Percentiles rank a stretch among this genome's conserved stretches.
phyloP scores from a whole-genome alignment of 2,797 vertebrate genomes.

The Xerus rutilus region DNA sequence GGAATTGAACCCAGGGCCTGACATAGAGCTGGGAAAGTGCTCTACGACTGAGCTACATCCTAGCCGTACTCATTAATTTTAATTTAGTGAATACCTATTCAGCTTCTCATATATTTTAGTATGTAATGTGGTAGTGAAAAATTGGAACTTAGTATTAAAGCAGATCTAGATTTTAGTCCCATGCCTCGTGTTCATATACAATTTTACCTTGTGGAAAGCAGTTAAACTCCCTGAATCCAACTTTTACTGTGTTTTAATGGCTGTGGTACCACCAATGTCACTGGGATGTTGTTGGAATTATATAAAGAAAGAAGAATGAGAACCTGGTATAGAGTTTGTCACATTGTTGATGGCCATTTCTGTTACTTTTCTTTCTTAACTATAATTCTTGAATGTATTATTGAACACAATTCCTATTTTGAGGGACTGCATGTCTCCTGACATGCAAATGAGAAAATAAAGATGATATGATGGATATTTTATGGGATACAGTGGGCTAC shows the following conservation, averaged over 20 bases:
- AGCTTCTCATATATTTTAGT: slow-evolving; percentile 12
- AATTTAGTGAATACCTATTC: slow-evolving; percentile 17
- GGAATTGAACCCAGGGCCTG: too few species aligned
- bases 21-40: too few species aligned
- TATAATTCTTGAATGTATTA: background rate
- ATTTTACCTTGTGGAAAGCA: slow-evolving; percentile 49
- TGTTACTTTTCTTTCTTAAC: background rate
- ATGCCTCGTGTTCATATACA: background rate
- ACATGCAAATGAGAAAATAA: background rate
- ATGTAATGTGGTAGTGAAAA: slow-evolving; percentile 8
- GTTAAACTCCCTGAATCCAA: background rate
- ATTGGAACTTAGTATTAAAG: slow-evolving; percentile 2
- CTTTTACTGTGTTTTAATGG: background rate
- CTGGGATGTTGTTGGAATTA: background rate
- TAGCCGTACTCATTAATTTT: background rate
- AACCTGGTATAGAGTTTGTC: background rate
- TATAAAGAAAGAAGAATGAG: slow-evolving; percentile 17
- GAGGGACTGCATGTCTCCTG: background rate
- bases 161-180: background rate
- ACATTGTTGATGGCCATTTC: background rate
- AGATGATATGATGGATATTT: background rate
- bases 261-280: background rate
- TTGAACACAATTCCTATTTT: slow-evolving; percentile 15
- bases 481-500: background rate
- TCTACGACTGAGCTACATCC: too few species aligned